Conservation (phyloP, 1,140 invertebrate genomes). For the Ips nitidus region DNA sequence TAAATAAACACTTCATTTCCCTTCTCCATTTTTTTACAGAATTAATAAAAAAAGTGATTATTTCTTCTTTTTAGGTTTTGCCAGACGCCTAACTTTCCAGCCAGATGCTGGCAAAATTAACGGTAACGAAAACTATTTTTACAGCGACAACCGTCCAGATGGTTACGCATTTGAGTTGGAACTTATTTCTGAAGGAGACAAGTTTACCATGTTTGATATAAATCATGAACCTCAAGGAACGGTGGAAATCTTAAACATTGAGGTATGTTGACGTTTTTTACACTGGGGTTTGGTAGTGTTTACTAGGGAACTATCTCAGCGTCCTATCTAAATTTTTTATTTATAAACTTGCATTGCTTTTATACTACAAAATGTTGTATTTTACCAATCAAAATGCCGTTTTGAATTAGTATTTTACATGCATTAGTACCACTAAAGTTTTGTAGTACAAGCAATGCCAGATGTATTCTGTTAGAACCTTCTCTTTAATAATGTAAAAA, state of each 20-base stretch:
- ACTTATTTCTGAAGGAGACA: conserved; percentile 67
- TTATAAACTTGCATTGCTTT: no score
- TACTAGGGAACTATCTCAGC: conserved; percentile 13
- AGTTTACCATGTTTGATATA: conserved; percentile 69
- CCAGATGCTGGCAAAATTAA: conserved; percentile 63
- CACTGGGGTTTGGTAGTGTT: not conserved
- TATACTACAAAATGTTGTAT: no score
- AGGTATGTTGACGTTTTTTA: conserved; percentile 55
- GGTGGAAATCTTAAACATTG: conserved; percentile 61
- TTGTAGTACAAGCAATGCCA: no score
- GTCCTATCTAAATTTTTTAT: conserved; percentile 9
- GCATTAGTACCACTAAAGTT: no score
- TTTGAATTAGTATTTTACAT: no score
- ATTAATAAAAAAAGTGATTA: not conserved
- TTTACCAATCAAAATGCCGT: no score
- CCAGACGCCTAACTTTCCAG: conserved; percentile 72
- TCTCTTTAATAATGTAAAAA: no score
- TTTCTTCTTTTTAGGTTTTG: conserved; percentile 56
- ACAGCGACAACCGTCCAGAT: conserved; percentile 71
- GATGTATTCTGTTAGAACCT: no score
- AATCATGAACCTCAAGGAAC: conserved; percentile 64
- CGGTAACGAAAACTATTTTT: conserved; percentile 73
- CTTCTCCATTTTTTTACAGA: no score
- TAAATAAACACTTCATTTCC: no score
- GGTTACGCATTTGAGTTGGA: conserved; percentile 74